Percentiles rank a stretch among this genome's conserved stretches.
Conservation (phyloP, 2,113 vertebrate species). For the Ictalurus punctatus region DNA sequence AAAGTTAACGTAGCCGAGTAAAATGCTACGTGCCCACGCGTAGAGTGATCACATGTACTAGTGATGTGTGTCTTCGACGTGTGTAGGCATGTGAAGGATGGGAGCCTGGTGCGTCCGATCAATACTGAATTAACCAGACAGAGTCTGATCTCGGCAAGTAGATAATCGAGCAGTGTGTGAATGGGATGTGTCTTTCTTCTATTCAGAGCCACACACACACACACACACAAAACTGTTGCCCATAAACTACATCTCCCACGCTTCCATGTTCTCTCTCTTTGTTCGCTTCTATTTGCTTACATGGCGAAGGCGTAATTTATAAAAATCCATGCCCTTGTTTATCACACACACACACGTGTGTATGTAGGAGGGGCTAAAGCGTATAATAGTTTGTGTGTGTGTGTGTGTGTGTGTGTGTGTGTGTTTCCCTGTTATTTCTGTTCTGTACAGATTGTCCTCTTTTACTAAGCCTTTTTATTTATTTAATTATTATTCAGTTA, state of each 20-base stretch:
- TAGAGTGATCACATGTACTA: neutral
- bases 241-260: neutral
- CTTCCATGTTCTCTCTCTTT: neutral
- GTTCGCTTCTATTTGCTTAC: conserved; percentile 24
- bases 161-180: conserved; percentile 47
- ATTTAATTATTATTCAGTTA: neutral
- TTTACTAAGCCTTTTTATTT: neutral
- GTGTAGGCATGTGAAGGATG: conserved; percentile 18
- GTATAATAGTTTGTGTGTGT: neutral
- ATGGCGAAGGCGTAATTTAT: neutral
- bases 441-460: neutral
- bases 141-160: conserved; percentile 34
- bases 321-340: neutral
- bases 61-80: neutral
- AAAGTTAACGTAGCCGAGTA: neutral
- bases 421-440: neutral
- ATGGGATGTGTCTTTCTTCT: neutral
- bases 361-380: too few relatives aligned
- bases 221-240: neutral
- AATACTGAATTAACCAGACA: conserved; percentile 50
- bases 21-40: neutral
- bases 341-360: too few relatives aligned
- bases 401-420: neutral
- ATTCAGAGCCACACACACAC: neutral
- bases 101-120: conserved; percentile 38